Evolutionary conservation across 2,797 vertebrate genomes (phyloP), one percentile per base, ranked within the genome.

Genomic region (Phylloscopus collybita): DNA sequence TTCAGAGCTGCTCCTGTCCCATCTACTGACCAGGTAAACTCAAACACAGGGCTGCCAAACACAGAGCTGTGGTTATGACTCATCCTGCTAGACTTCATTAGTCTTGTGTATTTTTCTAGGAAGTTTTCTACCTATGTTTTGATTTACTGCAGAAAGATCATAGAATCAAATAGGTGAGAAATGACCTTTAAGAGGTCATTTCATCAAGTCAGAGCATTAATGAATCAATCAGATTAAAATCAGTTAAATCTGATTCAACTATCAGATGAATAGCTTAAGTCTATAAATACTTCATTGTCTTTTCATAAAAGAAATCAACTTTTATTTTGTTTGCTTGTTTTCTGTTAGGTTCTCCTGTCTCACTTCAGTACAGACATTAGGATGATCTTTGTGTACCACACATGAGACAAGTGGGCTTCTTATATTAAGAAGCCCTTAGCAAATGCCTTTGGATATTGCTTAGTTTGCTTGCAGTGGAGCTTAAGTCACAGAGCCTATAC

Each of bases 51-150:
- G 19, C 57, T 83, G 65, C 49, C 69, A 88, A 84, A 70, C 59
- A 60, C 18, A 50, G 49, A 67, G 8, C 45, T n/a, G 9, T 36
- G 25, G 44, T 80, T 79, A 65, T 49, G 5, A 30, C 27, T 85
- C 34, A 40, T 44, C 36, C 83, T 87, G 38, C 38, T 56, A 85
- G 70, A 67, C 21, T 82, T 92, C 74, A 87, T 87, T 38, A 81
- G 32, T 70, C 45, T 47, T 70, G 56, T 34, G 45, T 36, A 36
- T 85, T 80, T 78, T 50, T 78, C 74, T 92, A 71, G 50, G 53
- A 86, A 85, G 85, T 82, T 57, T 75, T 44, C 84, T 60, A 74
- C 72, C 27, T 89, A 9, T 53, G 26, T 45, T 92, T 78, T 86
- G 34, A 90, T 69, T 71, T 87, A 61, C 44, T 82, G 23, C 42